Conservation (phyloP, 1,140 invertebrate genomes). For the Akabosia matsudoensis region DNA sequence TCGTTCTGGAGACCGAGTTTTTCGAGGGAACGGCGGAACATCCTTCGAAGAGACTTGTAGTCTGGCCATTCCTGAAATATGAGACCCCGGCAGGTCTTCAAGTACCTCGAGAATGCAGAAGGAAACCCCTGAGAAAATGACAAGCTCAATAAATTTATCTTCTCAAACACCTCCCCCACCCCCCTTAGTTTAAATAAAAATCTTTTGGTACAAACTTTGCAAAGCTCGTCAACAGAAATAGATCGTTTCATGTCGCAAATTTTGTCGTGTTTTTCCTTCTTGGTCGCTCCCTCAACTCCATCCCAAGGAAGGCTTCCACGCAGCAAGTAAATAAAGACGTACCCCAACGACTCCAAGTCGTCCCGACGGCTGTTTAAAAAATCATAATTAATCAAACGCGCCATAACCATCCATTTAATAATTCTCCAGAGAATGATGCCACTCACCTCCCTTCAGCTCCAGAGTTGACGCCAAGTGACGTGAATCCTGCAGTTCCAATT, state of each 20-base stretch:
- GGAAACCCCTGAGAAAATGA: too few species aligned
- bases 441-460: slow-evolving; percentile 62
- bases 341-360: slow-evolving; percentile 93
- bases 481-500: slow-evolving; percentile 94
- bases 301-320: slow-evolving; percentile 88
- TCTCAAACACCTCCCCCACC: too few species aligned
- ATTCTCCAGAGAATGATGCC: background rate
- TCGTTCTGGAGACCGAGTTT: too few species aligned
- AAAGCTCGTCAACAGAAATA: slow-evolving; percentile 85
- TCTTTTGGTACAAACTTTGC: slow-evolving; percentile 88
- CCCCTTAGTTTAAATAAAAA: too few species aligned
- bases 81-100: too few species aligned
- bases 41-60: too few species aligned
- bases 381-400: slow-evolving; percentile 16
- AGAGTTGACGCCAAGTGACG: slow-evolving; percentile 92
- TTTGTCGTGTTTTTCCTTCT: slow-evolving; percentile 94
- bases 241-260: slow-evolving; percentile 97
- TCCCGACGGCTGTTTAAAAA: slow-evolving; percentile 67
- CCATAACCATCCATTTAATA: background rate
- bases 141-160: too few species aligned
- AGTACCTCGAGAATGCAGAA: too few species aligned
- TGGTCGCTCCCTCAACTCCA: slow-evolving; percentile 69
- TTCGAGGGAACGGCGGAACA: too few species aligned
- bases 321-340: slow-evolving; percentile 95
- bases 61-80: too few species aligned